A percentile compares a stretch with the other conserved stretches of the same genome.
These are phyloP conservation scores for Sceloporus tristichus DNA, from an alignment of 2,113 vertebrate genomes.

Conservation along the genomic window DNA sequence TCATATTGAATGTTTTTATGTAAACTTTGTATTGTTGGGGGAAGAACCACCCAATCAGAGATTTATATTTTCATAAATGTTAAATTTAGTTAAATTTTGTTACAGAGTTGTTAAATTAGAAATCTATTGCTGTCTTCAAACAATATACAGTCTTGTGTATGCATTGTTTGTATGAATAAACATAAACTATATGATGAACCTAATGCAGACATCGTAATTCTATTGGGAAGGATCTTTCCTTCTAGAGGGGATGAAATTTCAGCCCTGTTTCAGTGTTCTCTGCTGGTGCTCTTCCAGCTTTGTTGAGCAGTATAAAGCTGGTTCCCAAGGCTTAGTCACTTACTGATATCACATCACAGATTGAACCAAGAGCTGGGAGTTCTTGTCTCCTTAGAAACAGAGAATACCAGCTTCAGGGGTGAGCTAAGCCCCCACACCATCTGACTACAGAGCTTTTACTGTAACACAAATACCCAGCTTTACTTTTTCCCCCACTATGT, in stretches of 20 bases:
- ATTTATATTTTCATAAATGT: conserved; percentile 99
- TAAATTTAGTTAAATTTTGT: conserved; percentile 99
- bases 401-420: neutral
- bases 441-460: neutral
- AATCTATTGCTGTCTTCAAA: conserved; percentile 90
- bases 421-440: neutral
- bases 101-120: conserved; percentile 98
- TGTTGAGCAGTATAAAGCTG: neutral
- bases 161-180: conserved; percentile 97
- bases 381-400: neutral
- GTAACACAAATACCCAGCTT: neutral
- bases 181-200: conserved; percentile 83
- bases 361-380: neutral
- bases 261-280: neutral
- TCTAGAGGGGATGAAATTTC: neutral
- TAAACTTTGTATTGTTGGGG: conserved; percentile 98
- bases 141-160: conserved; percentile 97
- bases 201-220: neutral
- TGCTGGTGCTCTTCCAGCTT: neutral
- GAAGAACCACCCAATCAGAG: conserved; percentile 95
- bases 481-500: neutral
- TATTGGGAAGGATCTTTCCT: neutral
- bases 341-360: neutral
- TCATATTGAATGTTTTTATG: conserved; percentile 99
- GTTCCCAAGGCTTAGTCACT: neutral